Evolutionary conservation across 2,797 vertebrate species (phyloP).

Genomic region (Vespertilio murinus): DNA sequence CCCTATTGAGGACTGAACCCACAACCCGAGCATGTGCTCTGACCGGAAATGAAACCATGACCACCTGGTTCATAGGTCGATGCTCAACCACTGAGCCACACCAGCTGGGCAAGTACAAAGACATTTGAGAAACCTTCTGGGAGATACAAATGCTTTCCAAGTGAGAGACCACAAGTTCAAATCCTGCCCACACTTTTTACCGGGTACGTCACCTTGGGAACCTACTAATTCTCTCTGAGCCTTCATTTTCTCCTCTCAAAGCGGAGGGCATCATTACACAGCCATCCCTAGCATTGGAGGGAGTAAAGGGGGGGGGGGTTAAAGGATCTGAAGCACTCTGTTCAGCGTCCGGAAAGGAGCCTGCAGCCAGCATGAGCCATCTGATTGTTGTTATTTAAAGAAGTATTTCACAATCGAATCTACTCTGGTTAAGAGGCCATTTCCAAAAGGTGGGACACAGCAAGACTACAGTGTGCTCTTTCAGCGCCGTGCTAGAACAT

Average conservation of each 20-base stretch:
- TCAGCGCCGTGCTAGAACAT: neutral
- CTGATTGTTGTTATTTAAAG: neutral
- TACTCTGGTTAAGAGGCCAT: neutral
- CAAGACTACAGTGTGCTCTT: neutral
- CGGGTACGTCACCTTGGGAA: neutral
- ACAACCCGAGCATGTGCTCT: too few relatives aligned
- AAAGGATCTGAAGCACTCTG: neutral
- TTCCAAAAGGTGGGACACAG: neutral
- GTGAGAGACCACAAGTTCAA: slow-evolving; percentile 10
- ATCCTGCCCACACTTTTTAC: neutral
- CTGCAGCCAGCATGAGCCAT: neutral
- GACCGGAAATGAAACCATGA: too few relatives aligned
- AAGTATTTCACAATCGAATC: neutral
- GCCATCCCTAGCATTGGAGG: neutral
- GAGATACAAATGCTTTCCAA: slow-evolving; percentile 28
- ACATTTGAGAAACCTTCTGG: neutral
- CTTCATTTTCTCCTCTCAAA: slow-evolving; percentile 8
- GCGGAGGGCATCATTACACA: neutral
- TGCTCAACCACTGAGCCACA: too few relatives aligned
- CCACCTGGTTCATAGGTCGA: too few relatives aligned
- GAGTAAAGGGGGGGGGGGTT: neutral
- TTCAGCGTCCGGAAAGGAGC: neutral
- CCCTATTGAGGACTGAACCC: too few relatives aligned
- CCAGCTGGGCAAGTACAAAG: neutral
- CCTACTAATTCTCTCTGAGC: neutral